Percentiles rank a stretch among this genome's conserved stretches.
Evolutionary conservation across 2,113 vertebrate species (phyloP).

Genomic region (Mus spicilegus): DNA sequence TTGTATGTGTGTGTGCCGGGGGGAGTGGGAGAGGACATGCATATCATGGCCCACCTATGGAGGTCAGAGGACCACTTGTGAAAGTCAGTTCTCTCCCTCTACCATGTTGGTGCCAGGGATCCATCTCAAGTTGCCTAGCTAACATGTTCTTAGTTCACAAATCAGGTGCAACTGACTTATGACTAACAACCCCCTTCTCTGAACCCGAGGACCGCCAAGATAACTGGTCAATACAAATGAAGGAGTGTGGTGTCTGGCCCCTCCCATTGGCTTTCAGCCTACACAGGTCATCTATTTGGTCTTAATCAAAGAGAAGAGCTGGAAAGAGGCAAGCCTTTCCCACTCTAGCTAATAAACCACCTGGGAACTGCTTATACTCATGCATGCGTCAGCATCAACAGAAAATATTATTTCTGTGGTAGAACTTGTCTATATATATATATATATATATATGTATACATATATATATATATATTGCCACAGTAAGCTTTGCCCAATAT

Average conservation of each 20-base stretch:
- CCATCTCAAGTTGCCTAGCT: not conserved
- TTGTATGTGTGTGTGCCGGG: too few species aligned
- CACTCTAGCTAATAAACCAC: not conserved
- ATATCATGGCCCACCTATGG: not conserved
- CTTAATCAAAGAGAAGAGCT: conserved; percentile 20
- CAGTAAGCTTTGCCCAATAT: conserved; percentile 35
- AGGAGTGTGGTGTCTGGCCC: not conserved
- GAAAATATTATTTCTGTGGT: conserved; percentile 37
- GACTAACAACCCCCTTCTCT: not conserved
- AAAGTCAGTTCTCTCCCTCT: too few species aligned
- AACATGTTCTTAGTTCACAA: not conserved
- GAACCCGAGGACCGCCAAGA: not conserved
- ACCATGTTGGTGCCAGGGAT: not conserved
- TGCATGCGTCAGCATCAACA: not conserved
- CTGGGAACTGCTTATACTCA: not conserved
- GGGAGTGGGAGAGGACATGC: too few species aligned
- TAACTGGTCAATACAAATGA: conserved; percentile 12
- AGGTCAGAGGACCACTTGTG: not conserved
- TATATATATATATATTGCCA: not conserved
- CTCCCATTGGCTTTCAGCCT: not conserved
- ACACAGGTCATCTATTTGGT: not conserved
- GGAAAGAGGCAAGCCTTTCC: conserved; percentile 6
- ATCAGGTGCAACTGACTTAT: not conserved
- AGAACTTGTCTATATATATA: not conserved
- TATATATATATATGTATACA: too few species aligned